Evolutionary conservation across 1,140 invertebrate genomes (phyloP).

Genomic region (Drosophila tani): DNA sequence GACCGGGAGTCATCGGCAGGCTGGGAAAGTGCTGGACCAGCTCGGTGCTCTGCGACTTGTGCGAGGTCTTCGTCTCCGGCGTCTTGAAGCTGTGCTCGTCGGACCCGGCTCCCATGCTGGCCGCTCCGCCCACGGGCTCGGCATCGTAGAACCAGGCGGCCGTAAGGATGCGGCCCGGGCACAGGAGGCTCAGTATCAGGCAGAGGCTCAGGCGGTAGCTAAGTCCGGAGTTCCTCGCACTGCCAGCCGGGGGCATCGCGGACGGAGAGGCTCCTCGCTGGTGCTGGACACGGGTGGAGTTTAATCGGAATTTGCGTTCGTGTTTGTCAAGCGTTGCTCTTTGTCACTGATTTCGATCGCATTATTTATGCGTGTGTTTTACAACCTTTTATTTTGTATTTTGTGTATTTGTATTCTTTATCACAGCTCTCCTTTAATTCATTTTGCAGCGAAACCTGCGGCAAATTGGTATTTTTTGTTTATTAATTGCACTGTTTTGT

Average conservation of each 20-base stretch:
- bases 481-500: slow-evolving; percentile 57
- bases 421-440: slow-evolving; percentile 45
- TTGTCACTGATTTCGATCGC: slow-evolving; percentile 48
- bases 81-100: slow-evolving; percentile 74
- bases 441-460: slow-evolving; percentile 41
- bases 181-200: slow-evolving; percentile 38
- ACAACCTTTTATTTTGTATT: slow-evolving; percentile 3
- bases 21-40: slow-evolving; percentile 69
- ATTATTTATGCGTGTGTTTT: slow-evolving; percentile 44
- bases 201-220: slow-evolving; percentile 30
- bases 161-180: slow-evolving; percentile 29
- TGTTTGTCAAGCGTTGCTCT: slow-evolving; percentile 49
- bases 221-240: slow-evolving; percentile 15
- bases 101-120: slow-evolving; percentile 42
- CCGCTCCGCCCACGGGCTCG: slow-evolving; percentile 42
- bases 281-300: not conserved
- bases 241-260: slow-evolving; percentile 43
- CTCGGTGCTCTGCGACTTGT: slow-evolving; percentile 66
- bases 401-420: slow-evolving; percentile 7
- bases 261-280: slow-evolving; percentile 18
- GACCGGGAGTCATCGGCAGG: slow-evolving; percentile 14
- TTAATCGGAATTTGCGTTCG: slow-evolving; percentile 10
- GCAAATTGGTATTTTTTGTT: slow-evolving; percentile 46
- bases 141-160: slow-evolving; percentile 63
- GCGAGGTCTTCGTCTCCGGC: slow-evolving; percentile 65